phyloP scores from a whole-genome alignment of 2,888 invertebrate genomes.

The Euclidia mi region DNA sequence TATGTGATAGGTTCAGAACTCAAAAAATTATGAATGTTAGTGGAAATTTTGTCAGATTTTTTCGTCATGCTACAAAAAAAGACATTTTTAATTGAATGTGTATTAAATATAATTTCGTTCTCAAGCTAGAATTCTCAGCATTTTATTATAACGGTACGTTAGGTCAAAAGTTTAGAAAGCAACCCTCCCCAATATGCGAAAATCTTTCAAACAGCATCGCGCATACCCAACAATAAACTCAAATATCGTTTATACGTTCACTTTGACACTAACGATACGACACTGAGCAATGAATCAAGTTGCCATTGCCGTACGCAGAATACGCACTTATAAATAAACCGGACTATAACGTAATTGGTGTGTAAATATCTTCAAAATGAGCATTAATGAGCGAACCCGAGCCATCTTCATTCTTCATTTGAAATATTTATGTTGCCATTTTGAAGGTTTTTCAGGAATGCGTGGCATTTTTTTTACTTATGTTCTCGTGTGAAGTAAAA shows the following conservation, averaged over 20 bases:
- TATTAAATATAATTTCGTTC: too few relatives aligned
- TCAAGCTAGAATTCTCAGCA: too few relatives aligned
- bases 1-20: too few relatives aligned
- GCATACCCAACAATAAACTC: slow-evolving; percentile 34
- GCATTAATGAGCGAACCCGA: slow-evolving; percentile 75
- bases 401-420: slow-evolving; percentile 78
- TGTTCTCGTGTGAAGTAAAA: slow-evolving; percentile 17
- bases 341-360: slow-evolving; percentile 81
- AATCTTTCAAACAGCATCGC: too few relatives aligned
- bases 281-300: slow-evolving; percentile 75
- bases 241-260: slow-evolving; percentile 52
- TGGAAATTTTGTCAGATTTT: too few relatives aligned
- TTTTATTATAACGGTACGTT: too few relatives aligned
- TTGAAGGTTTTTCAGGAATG: slow-evolving; percentile 65
- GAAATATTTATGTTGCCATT: slow-evolving; percentile 76
- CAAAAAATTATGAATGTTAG: too few relatives aligned
- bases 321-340: slow-evolving; percentile 72
- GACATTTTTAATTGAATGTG: too few relatives aligned
- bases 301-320: too few relatives aligned
- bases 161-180: too few relatives aligned
- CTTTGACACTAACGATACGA: slow-evolving; percentile 75
- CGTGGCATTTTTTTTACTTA: slow-evolving; percentile 59
- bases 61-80: too few relatives aligned
- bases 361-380: slow-evolving; percentile 83
- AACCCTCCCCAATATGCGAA: too few relatives aligned